Base-by-base conservation (phyloP, 2,888 invertebrate genomes). In the Protonemura montana region DNA sequence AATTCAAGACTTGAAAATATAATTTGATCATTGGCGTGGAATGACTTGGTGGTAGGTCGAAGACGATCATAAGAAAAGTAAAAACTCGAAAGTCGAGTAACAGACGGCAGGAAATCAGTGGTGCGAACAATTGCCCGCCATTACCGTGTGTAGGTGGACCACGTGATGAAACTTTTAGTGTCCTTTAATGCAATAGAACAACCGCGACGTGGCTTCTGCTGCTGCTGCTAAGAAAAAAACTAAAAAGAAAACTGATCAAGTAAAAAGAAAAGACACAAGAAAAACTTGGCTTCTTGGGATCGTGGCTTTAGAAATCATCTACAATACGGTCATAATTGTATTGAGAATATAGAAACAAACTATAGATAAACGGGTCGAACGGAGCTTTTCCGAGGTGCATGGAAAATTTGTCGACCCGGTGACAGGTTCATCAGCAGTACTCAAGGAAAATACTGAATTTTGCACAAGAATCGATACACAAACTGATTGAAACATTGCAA, bases 1-100 rank as follows among this genome's bases (percentile, higher is more conserved):
- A 30, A 30, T n/a, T 30, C 28, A 81, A 30, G 30, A 81, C 81
- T 81, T 78, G 13, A 30, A 35, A 82, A 87, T 83, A 87, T 87
- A 87, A 86, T 87, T 87, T 87, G 87, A 87, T 87, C 87, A 87
- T 86, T 87, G 87, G 86, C 21, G 77, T 35, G 87, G 87, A 86
- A 87, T 86, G 86, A 84, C 78, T 77, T 76, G 84, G 81, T 27
- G 85, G 87, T 81, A 59, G 84, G 81, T 29, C 82, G 76, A 28
- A 26, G 42, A 83, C 26, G 26, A 26, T 30, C 82, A 42, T 59
- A 82, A 87, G 80, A 80, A 87, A 86, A 82, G 84, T 86, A 85
- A 87, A 85, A 85, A 84, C 28, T 27, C 29, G 30, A 26, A 82
- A 59, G 85, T 85, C 59, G 41, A 28, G 25, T 25, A 85, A 85